Evolutionary conservation across 35 echinoderm and acorn worm species (phyloP), one percentile per base, ranked within the genome.

Genomic region (Apostichopus japonicus): DNA sequence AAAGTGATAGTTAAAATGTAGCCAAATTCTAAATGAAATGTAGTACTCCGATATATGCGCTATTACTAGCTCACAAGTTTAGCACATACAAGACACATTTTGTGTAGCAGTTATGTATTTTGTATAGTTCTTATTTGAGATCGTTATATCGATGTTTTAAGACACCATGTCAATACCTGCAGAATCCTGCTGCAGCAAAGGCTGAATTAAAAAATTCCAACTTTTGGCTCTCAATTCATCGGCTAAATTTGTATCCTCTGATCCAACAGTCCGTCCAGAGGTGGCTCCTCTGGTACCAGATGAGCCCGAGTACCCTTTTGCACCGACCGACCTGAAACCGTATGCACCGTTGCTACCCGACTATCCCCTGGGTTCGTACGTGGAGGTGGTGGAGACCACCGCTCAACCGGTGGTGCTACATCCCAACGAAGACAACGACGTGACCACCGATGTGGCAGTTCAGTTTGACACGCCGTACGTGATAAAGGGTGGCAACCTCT

Each of bases 381-480:
- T 89, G 6, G 86, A 89, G 62, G 86, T 89, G 61, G 67, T 89
- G 8, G 86, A 89, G 86, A 89, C 86, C 0, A 89, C 86, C 7
- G 86, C 86, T 15, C 67, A 27, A 17, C 86, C 86, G 13, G 86
- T 89, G 61, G 86, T 89, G 0, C 86, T 89, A 4, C 86, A 73
- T 27, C 86, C 86, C 8, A 52, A 52, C 24, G 61, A 89, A 56
- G 24, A 89, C 44, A 89, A 89, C 51, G 86, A 89, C 24, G 86
- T 89, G 7, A 53, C 86, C 23, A 89, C 86, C 7, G 86, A 89
- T 22, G 22, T 89, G 5, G 23, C 21, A 2, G 86, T 89, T 56
- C 63, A 89, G 61, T 89, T 89, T 89, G 86, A 89, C 63, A 89
- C 86, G n/a, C 86, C 86, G 5, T 27, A 72, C 27, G 86, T 89